phyloP scores from a whole-genome alignment of 2,797 vertebrate genomes.

The Aselliscus stoliczkanus region DNA sequence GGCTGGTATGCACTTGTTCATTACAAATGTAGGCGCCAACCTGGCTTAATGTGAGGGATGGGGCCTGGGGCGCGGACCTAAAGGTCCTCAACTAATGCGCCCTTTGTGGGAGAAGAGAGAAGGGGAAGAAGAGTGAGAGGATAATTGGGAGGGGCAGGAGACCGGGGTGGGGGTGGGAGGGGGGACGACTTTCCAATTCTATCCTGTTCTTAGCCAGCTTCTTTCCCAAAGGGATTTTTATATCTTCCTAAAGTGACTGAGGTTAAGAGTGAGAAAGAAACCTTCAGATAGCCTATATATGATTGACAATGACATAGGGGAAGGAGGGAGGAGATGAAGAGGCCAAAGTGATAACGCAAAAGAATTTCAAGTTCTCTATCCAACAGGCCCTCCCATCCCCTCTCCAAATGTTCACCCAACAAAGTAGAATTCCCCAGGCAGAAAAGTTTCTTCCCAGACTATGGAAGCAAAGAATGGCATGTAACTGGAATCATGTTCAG shows the following conservation, averaged over 20 bases:
- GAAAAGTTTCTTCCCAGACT: neutral
- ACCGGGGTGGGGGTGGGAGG: too few relatives aligned
- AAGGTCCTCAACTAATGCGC: too few relatives aligned
- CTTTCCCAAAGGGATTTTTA: neutral
- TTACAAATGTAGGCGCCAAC: neutral
- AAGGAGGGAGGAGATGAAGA: neutral
- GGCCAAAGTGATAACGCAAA: neutral
- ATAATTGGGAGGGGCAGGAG: neutral
- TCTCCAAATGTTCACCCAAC: neutral
- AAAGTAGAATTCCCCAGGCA: neutral
- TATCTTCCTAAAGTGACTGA: neutral
- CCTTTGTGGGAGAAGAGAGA: neutral
- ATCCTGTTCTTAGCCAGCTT: neutral
- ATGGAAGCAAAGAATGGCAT: neutral
- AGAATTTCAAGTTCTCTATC: neutral
- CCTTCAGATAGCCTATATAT: neutral
- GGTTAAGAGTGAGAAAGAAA: neutral
- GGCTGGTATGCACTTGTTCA: neutral
- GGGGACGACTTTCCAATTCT: neutral
- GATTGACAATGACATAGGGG: neutral
- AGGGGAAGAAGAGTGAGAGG: too few relatives aligned
- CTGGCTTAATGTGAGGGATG: too few relatives aligned
- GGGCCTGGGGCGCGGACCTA: accelerated
- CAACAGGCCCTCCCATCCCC: neutral
- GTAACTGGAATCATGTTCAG: neutral